Evolutionary conservation across 2,797 vertebrate genomes (phyloP), one percentile per base, ranked within the genome.

Genomic region (Takifugu rubripes): DNA sequence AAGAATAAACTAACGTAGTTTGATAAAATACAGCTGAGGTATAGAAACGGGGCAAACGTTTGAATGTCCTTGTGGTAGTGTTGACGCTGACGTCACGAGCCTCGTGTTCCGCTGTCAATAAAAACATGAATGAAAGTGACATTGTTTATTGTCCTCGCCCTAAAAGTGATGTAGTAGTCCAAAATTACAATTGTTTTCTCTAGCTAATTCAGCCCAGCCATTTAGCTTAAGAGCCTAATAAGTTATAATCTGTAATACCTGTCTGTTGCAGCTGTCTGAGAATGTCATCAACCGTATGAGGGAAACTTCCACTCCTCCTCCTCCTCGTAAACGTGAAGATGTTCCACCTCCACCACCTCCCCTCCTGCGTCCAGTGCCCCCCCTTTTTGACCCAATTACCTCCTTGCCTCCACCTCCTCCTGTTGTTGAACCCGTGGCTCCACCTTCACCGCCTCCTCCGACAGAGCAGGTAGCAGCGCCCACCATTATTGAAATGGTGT

Each of bases 251-350:
- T 27, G 5, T 54, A 24, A 27, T 40, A 16, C 11, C 54, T 75
- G 17, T 69, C 2, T 16, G 72, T 59, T 68, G 5, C 85, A 99
- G 97, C 88, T 99, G 1, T 98, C 97, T 0, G 95, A 98, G 76
- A 96, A 92, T 56, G 91, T 98, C 82, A 97, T 98, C 72, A 95
- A 94, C 55, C 95, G 97, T 5, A 98, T 99, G 97, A 95, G 93
- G 84, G 96, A 98, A 40, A 84, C 93, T 76, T 21, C 65, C 68
- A 0, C 58, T 77, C 40, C 79, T 52, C 21, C 58, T 77, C 40
- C 79, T 52, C 21, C 48, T 66, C 56, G 8, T n/a, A 21, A n/a
- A 46, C 31, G 88, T 55, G 55, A 52, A 81, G 1, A 69, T 61
- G 44, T 59, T 49, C 59, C 52, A 53, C n/a, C 49, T 66, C 56